Percentiles rank a stretch among this genome's conserved stretches.
phyloP scores from a whole-genome alignment of 2,113 vertebrate genomes.

The Forbesichthys papilliferus region DNA sequence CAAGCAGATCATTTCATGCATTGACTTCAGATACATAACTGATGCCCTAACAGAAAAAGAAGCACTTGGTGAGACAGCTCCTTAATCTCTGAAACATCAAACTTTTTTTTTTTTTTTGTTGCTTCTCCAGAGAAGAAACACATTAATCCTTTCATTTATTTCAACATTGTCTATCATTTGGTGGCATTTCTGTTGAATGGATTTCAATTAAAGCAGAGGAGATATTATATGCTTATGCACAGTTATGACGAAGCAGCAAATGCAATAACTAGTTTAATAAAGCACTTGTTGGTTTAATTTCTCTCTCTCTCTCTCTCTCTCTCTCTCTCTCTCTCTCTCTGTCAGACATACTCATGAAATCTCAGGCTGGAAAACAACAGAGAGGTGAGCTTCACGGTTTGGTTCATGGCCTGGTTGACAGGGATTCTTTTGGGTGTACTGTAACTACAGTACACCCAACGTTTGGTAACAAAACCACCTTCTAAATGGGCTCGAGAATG shows the following conservation, averaged over 20 bases:
- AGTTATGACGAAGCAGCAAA: too few relatives aligned
- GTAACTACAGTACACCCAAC: neutral
- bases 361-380: conserved; percentile 70
- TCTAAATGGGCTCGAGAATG: too few relatives aligned
- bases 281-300: neutral
- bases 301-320: conserved; percentile 6
- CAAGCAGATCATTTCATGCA: conserved; percentile 75
- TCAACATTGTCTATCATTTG: too few relatives aligned
- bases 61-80: conserved; percentile 70
- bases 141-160: too few relatives aligned
- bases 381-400: conserved; percentile 67
- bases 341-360: conserved; percentile 76
- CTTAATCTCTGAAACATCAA: neutral
- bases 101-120: neutral
- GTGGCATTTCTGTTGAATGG: too few relatives aligned
- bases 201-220: too few relatives aligned
- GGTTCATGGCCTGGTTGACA: conserved; percentile 17
- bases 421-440: conserved; percentile 1
- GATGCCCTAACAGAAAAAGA: conserved; percentile 79
- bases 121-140: too few relatives aligned
- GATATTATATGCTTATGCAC: too few relatives aligned
- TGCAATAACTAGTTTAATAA: too few relatives aligned
- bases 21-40: conserved; percentile 84
- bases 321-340: conserved; percentile 17
- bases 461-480: neutral